Percentiles rank a stretch among this genome's conserved stretches.
Evolutionary conservation across 2,113 vertebrate species (phyloP).

Genomic region (Equus quagga): DNA sequence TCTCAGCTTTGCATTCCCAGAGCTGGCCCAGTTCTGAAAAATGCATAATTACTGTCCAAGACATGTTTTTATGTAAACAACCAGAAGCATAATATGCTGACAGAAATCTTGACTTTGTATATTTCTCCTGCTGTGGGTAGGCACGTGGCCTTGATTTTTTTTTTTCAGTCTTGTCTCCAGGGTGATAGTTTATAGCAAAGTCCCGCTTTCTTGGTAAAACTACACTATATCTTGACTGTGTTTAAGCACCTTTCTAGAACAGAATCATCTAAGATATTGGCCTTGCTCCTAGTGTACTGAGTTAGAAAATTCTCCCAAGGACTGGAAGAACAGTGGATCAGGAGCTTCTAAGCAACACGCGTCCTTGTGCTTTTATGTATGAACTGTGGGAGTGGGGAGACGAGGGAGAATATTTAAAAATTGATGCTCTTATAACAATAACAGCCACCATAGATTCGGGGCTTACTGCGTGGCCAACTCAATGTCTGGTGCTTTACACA

Average conservation of each 20-base stretch:
- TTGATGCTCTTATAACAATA: neutral
- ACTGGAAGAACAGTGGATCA: neutral
- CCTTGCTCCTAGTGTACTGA: neutral
- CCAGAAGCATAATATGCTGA: neutral
- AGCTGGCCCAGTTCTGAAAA: neutral
- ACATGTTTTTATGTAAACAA: neutral
- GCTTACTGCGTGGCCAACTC: neutral
- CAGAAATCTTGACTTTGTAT: neutral
- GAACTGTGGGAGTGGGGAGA: neutral
- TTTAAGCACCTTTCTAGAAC: constrained; percentile 45
- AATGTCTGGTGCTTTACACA: neutral
- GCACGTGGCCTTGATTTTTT: neutral
- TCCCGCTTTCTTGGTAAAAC: neutral
- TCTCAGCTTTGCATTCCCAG: neutral
- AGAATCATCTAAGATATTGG: neutral
- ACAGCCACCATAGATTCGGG: neutral
- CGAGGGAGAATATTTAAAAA: neutral
- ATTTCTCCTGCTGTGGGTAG: neutral
- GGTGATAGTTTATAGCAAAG: neutral
- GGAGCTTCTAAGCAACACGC: neutral
- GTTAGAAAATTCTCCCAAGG: neutral
- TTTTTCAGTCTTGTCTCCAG: neutral
- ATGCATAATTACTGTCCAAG: neutral
- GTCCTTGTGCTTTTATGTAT: neutral
- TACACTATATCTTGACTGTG: neutral